phyloP scores from a whole-genome alignment of 2,888 invertebrate species.

The Mongoloraphidia duomilia region DNA sequence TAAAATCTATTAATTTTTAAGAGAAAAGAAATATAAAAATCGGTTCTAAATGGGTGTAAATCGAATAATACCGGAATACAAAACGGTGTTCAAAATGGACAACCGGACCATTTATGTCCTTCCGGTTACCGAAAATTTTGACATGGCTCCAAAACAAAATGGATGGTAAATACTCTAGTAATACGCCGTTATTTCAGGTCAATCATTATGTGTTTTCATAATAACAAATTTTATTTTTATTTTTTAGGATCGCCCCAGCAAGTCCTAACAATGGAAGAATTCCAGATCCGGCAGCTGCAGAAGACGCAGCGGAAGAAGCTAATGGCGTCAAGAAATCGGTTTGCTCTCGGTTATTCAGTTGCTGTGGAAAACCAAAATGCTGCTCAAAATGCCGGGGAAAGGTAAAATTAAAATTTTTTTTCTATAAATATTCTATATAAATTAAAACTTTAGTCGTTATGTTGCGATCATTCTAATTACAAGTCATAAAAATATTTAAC shows the following conservation, averaged over 20 bases:
- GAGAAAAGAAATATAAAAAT: background rate
- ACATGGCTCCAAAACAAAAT: background rate
- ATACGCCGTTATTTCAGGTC: background rate
- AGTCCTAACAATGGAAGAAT: too few relatives aligned
- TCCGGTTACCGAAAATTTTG: slow-evolving; percentile 1
- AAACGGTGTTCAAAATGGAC: slow-evolving; percentile 5
- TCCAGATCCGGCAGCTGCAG: background rate
- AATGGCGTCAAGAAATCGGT: background rate
- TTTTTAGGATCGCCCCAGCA: background rate
- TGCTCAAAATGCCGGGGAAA: background rate
- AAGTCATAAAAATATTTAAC: too few relatives aligned
- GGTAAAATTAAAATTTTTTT: too few relatives aligned
- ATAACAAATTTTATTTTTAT: background rate
- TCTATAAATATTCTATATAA: too few relatives aligned
- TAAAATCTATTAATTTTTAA: background rate
- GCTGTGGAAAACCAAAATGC: background rate
- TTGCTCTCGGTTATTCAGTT: background rate
- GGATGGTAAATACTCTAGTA: background rate
- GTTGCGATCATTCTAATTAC: too few relatives aligned
- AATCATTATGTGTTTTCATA: background rate
- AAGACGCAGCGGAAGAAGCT: background rate
- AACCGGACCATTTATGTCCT: slow-evolving; percentile 5
- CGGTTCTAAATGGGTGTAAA: background rate
- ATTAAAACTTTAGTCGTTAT: too few relatives aligned
- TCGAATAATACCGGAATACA: background rate